phyloP scores from a whole-genome alignment of 2,888 invertebrate genomes.

The Apoda limacodes region DNA sequence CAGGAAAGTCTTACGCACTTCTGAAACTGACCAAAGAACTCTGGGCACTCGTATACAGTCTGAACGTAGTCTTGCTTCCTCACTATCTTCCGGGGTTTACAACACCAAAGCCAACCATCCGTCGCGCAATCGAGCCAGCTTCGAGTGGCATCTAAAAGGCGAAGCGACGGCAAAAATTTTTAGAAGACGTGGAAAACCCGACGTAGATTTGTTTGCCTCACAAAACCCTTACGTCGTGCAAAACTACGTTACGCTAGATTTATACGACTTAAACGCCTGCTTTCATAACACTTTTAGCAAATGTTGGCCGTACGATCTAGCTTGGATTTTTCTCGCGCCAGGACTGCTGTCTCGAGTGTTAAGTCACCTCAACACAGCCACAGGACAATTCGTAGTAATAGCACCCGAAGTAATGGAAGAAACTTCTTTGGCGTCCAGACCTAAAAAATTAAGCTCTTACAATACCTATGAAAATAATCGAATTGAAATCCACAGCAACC shows the following conservation, averaged over 20 bases:
- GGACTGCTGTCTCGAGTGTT: constrained; percentile 12
- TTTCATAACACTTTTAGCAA: constrained; percentile 20
- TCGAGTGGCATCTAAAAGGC: constrained; percentile 19
- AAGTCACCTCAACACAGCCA: constrained; percentile 7
- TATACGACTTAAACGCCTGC: constrained; percentile 15
- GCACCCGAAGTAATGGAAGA: constrained; percentile 13
- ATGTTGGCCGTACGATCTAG: constrained; percentile 12
- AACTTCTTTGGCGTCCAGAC: constrained; percentile 11
- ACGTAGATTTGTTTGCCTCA: constrained; percentile 22
- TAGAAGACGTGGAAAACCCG: constrained; percentile 16
- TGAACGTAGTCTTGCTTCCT: constrained; percentile 12
- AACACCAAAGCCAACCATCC: constrained; percentile 19
- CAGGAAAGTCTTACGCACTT: constrained; percentile 16
- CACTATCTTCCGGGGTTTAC: constrained; percentile 21
- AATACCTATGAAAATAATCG: constrained; percentile 5
- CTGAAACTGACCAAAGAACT: constrained; percentile 14
- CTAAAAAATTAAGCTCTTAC: constrained; percentile 4
- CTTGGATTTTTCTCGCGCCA: constrained; percentile 16
- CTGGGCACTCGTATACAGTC: constrained; percentile 8
- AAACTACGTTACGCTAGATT: too few species aligned
- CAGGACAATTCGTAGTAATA: constrained; percentile 10
- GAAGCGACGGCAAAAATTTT: constrained; percentile 15
- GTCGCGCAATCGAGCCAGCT: constrained; percentile 8
- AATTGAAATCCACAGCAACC: constrained; percentile 7
- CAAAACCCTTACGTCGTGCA: constrained; percentile 15